Evolutionary conservation across 2,888 invertebrate species (phyloP).

Genomic region (Lepetodrilus schrolli): DNA sequence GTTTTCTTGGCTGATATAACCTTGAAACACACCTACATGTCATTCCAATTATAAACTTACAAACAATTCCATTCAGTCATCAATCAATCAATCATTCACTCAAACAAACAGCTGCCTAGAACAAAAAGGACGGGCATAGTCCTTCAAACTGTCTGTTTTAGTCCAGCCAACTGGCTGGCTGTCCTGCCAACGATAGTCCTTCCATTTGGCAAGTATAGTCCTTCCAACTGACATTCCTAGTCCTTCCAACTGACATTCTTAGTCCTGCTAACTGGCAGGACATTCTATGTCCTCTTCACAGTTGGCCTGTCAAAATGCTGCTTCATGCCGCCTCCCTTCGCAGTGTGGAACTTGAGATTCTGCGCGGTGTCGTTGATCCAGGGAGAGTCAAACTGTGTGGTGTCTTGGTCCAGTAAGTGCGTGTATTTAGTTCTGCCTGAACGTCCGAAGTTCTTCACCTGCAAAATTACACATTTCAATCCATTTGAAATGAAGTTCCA

Average conservation of each 20-base stretch:
- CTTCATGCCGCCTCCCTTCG: constrained; percentile 93
- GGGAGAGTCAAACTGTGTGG: constrained; percentile 96
- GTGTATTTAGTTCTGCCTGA: constrained; percentile 99
- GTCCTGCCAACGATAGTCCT: too few relatives aligned
- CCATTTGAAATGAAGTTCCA: not conserved
- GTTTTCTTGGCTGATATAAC: too few relatives aligned
- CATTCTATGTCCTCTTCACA: constrained; percentile 44
- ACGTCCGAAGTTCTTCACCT: constrained; percentile 98
- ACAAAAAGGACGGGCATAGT: too few relatives aligned
- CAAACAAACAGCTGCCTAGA: too few relatives aligned
- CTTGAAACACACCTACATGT: too few relatives aligned
- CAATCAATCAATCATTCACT: too few relatives aligned
- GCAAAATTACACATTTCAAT: constrained; percentile 36
- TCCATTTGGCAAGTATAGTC: too few relatives aligned
- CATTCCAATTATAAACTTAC: too few relatives aligned
- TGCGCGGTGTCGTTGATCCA: constrained; percentile 95
- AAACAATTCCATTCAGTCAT: too few relatives aligned
- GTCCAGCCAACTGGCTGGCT: too few relatives aligned
- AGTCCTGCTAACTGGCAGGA: not conserved
- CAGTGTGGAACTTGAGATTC: constrained; percentile 89
- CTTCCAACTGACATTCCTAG: not conserved
- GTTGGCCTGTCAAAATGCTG: constrained; percentile 91
- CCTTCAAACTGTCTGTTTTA: too few relatives aligned
- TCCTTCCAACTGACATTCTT: not conserved
- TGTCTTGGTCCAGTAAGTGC: constrained; percentile 98